These are phyloP conservation scores for Rhabdophis nuchalis DNA, from an alignment of 2,797 vertebrate genomes.

Conservation along the genomic window DNA sequence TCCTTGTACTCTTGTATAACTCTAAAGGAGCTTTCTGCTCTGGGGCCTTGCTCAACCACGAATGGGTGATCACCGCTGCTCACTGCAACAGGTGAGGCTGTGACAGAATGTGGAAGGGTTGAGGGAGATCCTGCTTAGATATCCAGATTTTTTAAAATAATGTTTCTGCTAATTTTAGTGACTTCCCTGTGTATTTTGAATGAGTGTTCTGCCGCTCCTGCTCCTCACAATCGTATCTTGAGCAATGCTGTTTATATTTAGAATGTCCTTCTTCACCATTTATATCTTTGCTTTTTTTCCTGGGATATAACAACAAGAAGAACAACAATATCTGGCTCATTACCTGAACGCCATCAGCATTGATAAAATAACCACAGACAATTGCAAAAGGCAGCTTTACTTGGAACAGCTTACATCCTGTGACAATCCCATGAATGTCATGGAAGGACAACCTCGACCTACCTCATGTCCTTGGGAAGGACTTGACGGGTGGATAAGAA, in stretches of 20 bases:
- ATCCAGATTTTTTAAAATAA: neutral
- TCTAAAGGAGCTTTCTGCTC: neutral
- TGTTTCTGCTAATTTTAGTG: neutral
- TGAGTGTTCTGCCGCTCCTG: neutral
- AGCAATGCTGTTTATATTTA: neutral
- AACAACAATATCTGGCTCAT: neutral
- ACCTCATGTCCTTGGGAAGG: neutral
- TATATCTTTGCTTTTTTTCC: neutral
- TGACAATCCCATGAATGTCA: neutral
- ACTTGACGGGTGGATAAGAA: neutral
- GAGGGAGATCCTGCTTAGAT: neutral
- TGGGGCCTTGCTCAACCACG: constrained; percentile 20
- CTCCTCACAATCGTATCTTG: neutral
- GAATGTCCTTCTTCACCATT: neutral
- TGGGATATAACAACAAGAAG: neutral
- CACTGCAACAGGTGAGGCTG: constrained; percentile 29
- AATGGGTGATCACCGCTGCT: constrained; percentile 41
- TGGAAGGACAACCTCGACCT: neutral
- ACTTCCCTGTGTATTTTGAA: neutral
- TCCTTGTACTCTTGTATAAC: neutral
- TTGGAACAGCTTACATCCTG: neutral
- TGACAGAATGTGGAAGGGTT: neutral
- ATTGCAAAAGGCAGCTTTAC: neutral
- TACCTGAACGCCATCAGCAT: neutral
- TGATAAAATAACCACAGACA: neutral